phyloP scores from a whole-genome alignment of 2,888 invertebrate species.

The Acanthosepion esculentum region DNA sequence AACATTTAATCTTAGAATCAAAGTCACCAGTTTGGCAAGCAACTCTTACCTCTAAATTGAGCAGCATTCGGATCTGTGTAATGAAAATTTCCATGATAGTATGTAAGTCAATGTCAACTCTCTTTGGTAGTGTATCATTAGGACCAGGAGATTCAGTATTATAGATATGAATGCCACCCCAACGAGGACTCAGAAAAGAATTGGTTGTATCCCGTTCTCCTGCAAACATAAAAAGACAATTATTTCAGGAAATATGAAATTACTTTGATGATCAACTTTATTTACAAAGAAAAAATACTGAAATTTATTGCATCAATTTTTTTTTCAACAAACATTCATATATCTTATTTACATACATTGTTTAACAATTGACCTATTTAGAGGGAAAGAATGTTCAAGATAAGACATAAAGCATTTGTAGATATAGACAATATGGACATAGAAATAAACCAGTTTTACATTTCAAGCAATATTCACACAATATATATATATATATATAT shows the following conservation, averaged over 20 bases:
- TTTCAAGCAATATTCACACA: too few species aligned
- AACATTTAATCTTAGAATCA: background rate
- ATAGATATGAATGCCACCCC: constrained; percentile 90
- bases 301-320: background rate
- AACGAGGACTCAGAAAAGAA: constrained; percentile 79
- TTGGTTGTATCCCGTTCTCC: constrained; percentile 70
- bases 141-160: constrained; percentile 62
- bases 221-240: constrained; percentile 52
- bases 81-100: constrained; percentile 85
- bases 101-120: constrained; percentile 77
- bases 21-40: too few species aligned
- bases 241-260: background rate
- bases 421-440: too few species aligned
- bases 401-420: too few species aligned
- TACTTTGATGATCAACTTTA: background rate
- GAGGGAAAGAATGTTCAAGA: too few species aligned
- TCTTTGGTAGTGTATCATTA: constrained; percentile 58
- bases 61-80: constrained; percentile 83
- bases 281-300: background rate
- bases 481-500: too few species aligned
- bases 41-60: constrained; percentile 78
- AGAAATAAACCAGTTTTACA: too few species aligned
- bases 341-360: too few species aligned
- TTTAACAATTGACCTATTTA: too few species aligned
- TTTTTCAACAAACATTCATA: too few species aligned